Percentiles rank a stretch among this genome's conserved stretches.
Conservation (phyloP, 1,140 invertebrate genomes). For the Atta texana region DNA sequence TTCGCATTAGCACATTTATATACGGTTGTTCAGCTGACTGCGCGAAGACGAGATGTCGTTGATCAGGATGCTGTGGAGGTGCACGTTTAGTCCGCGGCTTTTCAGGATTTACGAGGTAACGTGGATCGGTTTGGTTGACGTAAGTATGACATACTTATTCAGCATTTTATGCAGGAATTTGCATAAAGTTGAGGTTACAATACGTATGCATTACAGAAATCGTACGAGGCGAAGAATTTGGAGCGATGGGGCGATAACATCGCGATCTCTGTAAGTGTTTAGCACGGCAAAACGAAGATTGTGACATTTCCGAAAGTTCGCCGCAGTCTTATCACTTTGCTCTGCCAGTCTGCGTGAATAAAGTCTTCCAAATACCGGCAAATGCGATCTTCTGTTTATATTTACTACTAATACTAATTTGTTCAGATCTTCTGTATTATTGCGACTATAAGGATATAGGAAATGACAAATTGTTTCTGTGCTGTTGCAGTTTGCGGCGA, state of each 20-base stretch:
- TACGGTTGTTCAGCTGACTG: not conserved
- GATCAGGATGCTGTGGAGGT: constrained; percentile 83
- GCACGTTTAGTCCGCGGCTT: constrained; percentile 89
- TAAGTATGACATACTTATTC: constrained; percentile 72
- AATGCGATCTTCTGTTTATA: not conserved
- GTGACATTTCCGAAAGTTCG: not conserved
- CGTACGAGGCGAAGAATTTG: constrained; percentile 89
- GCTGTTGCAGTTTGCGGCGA: constrained; percentile 86
- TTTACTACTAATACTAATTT: not conserved
- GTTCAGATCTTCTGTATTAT: not conserved
- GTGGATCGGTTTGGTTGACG: constrained; percentile 82
- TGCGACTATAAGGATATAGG: not conserved
- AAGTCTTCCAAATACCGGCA: not conserved
- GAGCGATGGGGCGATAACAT: constrained; percentile 92
- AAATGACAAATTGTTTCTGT: not conserved
- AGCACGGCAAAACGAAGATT: not conserved
- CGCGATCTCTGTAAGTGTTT: constrained; percentile 88
- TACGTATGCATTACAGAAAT: constrained; percentile 84
- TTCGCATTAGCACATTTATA: constrained; percentile 32
- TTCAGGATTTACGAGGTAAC: constrained; percentile 88
- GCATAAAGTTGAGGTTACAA: constrained; percentile 66
- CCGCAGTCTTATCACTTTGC: not conserved
- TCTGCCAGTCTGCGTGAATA: not conserved
- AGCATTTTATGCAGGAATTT: constrained; percentile 25
- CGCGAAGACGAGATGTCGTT: constrained; percentile 73